Conservation (phyloP, 2,888 invertebrate species). For the Achlya flavicornis region DNA sequence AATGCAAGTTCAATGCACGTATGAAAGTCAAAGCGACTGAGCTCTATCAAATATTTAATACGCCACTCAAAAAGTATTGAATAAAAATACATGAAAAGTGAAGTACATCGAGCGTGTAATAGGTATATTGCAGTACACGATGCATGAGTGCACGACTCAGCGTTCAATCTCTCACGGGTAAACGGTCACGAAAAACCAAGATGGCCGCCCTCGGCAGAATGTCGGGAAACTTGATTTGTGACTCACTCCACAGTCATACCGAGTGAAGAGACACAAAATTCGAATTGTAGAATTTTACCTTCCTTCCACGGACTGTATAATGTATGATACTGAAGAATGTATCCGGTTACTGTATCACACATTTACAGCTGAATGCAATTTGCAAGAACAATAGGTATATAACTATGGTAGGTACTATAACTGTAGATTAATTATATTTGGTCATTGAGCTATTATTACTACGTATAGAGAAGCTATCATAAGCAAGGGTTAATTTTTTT, state of each 20-base stretch:
- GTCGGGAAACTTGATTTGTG: conserved; percentile 67
- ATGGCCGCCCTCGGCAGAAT: conserved; percentile 51
- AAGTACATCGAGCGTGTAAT: conserved; percentile 34
- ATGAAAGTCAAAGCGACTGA: too few species aligned
- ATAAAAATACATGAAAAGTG: conserved; percentile 16
- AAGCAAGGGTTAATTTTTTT: too few species aligned
- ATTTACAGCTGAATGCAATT: background rate
- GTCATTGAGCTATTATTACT: too few species aligned
- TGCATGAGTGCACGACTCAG: conserved; percentile 36
- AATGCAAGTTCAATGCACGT: too few species aligned
- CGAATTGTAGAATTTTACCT: conserved; percentile 58
- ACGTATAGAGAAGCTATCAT: too few species aligned
- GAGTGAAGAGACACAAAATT: conserved; percentile 57
- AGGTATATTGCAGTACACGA: conserved; percentile 19
- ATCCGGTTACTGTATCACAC: background rate
- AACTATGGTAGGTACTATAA: too few species aligned
- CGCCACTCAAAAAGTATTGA: background rate
- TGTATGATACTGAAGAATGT: conserved; percentile 18
- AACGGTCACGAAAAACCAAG: conserved; percentile 58
- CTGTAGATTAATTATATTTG: too few species aligned
- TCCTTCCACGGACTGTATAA: conserved; percentile 28
- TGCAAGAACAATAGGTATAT: background rate
- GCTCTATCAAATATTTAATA: too few species aligned
- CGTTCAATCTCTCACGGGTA: conserved; percentile 51
- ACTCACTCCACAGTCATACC: conserved; percentile 53